Evolutionary conservation across 2,888 invertebrate species (phyloP), one percentile per base, ranked within the genome.

Genomic region (Azorinus chamasolen): DNA sequence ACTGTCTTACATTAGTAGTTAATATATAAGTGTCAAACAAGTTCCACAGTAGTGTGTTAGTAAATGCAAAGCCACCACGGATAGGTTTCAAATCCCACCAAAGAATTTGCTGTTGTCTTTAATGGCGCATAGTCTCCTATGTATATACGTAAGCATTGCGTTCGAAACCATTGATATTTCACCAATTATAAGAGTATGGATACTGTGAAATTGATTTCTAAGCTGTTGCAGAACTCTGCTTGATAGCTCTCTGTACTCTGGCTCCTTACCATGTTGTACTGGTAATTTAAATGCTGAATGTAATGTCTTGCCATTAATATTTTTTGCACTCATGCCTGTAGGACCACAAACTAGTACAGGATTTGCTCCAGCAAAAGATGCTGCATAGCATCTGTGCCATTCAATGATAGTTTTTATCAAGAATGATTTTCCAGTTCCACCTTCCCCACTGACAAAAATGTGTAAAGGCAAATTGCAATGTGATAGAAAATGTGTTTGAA

Each of bases 301-400:
- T 6, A 78, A 24, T 46, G 78, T 78, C 27, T 39, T 73, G 14
- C 79, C 79, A 39, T 62, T 18, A 16, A 75, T 75, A 61, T 74
- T 79, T 68, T 63, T 71, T 22, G 79, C 79, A 66, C 68, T 66
- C 48, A 71, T 75, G 27, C 79, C 75, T 39, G 72, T 79, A 46
- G 75, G 72, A 41, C 61, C 75, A 72, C 68, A 71, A 14, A 79
- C 68, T 16, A 75, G 32, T 8, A 79, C 69, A 18, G 79, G 69
- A 37, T 68, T 45, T 32, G 27, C 16, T 22, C 74, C 79, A 16
- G 39, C 20, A 25, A 63, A 53, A 48, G n/a, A 16, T 24, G 72
- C 24, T 25, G 58, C 59, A 43, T 22, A 68, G 37, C 43, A 50
- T n/a, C 62, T 18, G 53, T 72, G 20, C 75, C 71, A 79, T 55